Evolutionary conservation across 2,797 vertebrate species (phyloP).

Genomic region (Halcyon smyrnensis): DNA sequence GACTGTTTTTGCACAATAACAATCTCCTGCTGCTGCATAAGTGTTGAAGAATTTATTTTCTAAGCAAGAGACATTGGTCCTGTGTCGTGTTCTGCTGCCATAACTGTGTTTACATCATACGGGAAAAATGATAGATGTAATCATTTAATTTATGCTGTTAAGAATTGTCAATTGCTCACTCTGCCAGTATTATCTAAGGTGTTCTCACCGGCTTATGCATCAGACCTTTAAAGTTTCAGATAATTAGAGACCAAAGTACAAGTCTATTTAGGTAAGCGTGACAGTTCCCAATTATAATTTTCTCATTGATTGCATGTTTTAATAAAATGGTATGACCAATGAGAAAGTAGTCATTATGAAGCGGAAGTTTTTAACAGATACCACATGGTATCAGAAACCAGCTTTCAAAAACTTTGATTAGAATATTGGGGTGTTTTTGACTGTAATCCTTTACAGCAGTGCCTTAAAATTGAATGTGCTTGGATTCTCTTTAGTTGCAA

Average conservation of each 20-base stretch:
- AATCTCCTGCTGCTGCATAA: constrained; percentile 46
- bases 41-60: constrained; percentile 61
- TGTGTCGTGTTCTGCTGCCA: background rate
- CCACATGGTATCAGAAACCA: background rate
- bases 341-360: background rate
- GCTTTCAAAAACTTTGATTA: background rate
- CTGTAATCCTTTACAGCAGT: background rate
- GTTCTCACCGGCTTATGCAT: background rate
- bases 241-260: background rate
- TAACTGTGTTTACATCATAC: constrained; percentile 55
- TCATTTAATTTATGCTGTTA: constrained; percentile 57
- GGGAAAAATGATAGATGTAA: constrained; percentile 51
- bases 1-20: constrained; percentile 26
- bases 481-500: background rate
- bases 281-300: background rate
- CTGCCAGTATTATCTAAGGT: background rate
- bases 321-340: background rate
- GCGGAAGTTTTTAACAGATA: background rate
- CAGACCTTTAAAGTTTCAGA: background rate
- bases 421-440: background rate
- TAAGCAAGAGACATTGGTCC: constrained; percentile 48
- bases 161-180: constrained; percentile 33
- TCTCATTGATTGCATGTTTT: background rate
- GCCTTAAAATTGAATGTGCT: background rate
- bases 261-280: background rate